Percentiles rank a stretch among this genome's conserved stretches.
These are phyloP conservation scores for Whitmania pigra DNA, from an alignment of 1,140 invertebrate genomes.

Conservation along the genomic window DNA sequence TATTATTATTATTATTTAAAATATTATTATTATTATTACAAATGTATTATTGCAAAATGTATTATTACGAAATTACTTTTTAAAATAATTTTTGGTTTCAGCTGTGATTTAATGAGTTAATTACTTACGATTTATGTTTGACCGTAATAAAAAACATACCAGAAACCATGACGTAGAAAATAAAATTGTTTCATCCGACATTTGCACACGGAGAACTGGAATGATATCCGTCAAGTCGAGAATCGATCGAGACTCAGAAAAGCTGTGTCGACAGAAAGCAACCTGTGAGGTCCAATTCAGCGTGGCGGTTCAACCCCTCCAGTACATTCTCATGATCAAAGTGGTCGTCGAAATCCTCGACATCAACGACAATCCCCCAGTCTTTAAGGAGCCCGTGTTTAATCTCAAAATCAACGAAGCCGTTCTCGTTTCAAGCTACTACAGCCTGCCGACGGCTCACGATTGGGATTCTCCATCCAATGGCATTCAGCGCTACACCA, in stretches of 20 bases:
- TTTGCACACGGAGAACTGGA: background rate
- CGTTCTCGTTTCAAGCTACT: conserved; percentile 46
- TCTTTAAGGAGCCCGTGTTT: conserved; percentile 51
- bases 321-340: conserved; percentile 23
- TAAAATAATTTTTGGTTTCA: too few relatives aligned
- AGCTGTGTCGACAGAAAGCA: conserved; percentile 16
- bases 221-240: conserved; percentile 7
- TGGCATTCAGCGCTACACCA: conserved; percentile 80
- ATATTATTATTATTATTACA: too few relatives aligned
- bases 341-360: conserved; percentile 47
- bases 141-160: too few relatives aligned
- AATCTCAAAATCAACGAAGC: conserved; percentile 84
- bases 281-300: conserved; percentile 15
- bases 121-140: too few relatives aligned
- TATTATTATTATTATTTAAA: too few relatives aligned
- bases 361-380: conserved; percentile 35
- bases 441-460: conserved; percentile 52
- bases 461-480: conserved; percentile 77
- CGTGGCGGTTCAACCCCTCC: conserved; percentile 20
- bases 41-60: too few relatives aligned
- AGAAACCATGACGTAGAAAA: too few relatives aligned
- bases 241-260: conserved; percentile 19
- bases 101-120: too few relatives aligned
- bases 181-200: too few relatives aligned
- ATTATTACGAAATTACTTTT: too few relatives aligned